phyloP scores from a whole-genome alignment of 2,113 vertebrate genomes.

The Recurvirostra avosetta region DNA sequence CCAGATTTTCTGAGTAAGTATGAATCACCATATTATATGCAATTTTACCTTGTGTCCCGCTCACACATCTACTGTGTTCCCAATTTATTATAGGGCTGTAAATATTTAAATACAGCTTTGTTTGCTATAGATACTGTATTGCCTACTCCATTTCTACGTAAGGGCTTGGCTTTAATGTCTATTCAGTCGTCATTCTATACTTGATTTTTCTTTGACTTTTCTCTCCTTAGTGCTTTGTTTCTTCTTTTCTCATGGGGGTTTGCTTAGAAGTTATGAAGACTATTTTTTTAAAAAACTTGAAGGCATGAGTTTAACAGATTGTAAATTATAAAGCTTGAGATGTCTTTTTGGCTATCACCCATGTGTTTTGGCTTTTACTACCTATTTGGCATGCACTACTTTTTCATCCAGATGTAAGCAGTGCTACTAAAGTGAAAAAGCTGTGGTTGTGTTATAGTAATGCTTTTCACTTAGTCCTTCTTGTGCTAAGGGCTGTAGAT shows the following conservation, averaged over 20 bases:
- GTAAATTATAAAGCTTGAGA: neutral
- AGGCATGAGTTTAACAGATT: neutral
- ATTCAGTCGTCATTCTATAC: neutral
- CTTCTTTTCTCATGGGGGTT: neutral
- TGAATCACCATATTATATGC: constrained; percentile 10
- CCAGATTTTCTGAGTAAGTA: constrained; percentile 1
- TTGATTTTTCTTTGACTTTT: neutral
- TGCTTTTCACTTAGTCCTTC: neutral
- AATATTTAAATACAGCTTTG: neutral
- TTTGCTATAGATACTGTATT: neutral
- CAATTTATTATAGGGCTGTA: neutral
- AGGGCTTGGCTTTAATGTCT: neutral
- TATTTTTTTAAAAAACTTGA: neutral
- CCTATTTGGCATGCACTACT: neutral
- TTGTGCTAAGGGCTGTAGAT: neutral
- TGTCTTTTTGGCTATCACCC: neutral
- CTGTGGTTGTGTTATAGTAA: neutral
- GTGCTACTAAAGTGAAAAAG: neutral
- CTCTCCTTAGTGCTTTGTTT: neutral
- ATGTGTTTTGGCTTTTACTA: constrained; percentile 14
- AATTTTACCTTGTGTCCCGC: neutral
- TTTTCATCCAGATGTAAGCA: neutral
- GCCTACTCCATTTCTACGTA: neutral
- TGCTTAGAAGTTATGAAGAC: neutral
- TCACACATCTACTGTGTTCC: neutral